These are phyloP conservation scores for Chelonia mydas DNA, from an alignment of 2,797 vertebrate species.

Conservation along the genomic window DNA sequence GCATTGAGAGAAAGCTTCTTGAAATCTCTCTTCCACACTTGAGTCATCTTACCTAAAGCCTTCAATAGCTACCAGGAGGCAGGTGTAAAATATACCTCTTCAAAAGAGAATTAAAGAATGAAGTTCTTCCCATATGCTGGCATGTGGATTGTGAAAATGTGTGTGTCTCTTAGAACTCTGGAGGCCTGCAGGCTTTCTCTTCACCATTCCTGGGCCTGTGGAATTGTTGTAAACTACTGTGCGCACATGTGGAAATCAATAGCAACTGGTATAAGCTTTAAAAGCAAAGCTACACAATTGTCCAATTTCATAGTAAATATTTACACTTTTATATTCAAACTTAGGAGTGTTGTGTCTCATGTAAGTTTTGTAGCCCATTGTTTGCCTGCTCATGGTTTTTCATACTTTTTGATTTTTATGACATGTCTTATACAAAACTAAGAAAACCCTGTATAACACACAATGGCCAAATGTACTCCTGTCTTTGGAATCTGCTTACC, in stretches of 20 bases:
- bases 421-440: slow-evolving; percentile 44
- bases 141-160: slow-evolving; percentile 75
- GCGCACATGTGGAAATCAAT: slow-evolving; percentile 35
- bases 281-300: slow-evolving; percentile 38
- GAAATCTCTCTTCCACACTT: slow-evolving; percentile 4
- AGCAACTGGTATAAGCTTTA: slow-evolving; percentile 41
- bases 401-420: slow-evolving; percentile 44
- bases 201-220: slow-evolving; percentile 54
- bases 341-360: slow-evolving; percentile 68
- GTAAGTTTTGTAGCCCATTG: slow-evolving; percentile 65
- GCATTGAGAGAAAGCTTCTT: slow-evolving; percentile 48
- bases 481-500: slow-evolving; percentile 48
- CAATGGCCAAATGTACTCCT: slow-evolving; percentile 47
- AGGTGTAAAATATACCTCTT: slow-evolving; percentile 75
- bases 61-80: slow-evolving; percentile 65
- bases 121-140: slow-evolving; percentile 79
- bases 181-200: slow-evolving; percentile 49
- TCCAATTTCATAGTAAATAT: slow-evolving; percentile 63
- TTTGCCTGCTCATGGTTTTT: slow-evolving; percentile 63
- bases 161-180: slow-evolving; percentile 53
- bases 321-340: slow-evolving; percentile 66
- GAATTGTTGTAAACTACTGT: slow-evolving; percentile 54
- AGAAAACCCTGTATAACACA: slow-evolving; percentile 46
- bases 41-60: slow-evolving; percentile 36
- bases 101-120: slow-evolving; percentile 55